These are phyloP conservation scores for Bombyx huttoni DNA, from an alignment of 2,888 invertebrate genomes.

Conservation along the genomic window DNA sequence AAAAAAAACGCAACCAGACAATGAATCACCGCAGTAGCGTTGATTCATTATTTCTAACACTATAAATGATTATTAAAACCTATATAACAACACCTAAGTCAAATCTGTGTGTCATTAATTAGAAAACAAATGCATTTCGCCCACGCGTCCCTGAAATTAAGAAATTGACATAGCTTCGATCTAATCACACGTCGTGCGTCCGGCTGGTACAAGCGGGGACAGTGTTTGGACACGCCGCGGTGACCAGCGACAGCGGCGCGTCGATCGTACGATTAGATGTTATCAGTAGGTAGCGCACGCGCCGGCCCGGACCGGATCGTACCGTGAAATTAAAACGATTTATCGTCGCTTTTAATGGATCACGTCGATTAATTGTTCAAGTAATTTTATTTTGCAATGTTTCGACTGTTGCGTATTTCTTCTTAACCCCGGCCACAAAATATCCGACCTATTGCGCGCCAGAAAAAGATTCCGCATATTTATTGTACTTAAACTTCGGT, in stretches of 20 bases:
- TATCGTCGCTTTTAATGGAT: slow-evolving; percentile 14
- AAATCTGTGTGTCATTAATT: too few relatives aligned
- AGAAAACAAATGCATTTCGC: too few relatives aligned
- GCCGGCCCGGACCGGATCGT: slow-evolving; percentile 37
- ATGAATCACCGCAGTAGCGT: too few relatives aligned
- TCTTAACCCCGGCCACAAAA: too few relatives aligned
- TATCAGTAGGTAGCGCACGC: slow-evolving; percentile 47
- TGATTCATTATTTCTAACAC: too few relatives aligned
- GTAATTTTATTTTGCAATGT: slow-evolving; percentile 1
- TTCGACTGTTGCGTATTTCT: background rate
- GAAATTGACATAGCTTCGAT: background rate
- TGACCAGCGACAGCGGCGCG: slow-evolving; percentile 38
- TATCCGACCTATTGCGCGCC: too few relatives aligned
- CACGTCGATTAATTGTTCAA: slow-evolving; percentile 4
- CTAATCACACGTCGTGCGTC: background rate
- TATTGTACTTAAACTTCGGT: too few relatives aligned
- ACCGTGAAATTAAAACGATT: slow-evolving; percentile 48
- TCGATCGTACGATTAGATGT: slow-evolving; percentile 45
- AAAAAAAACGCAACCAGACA: too few relatives aligned
- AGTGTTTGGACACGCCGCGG: slow-evolving; percentile 50
- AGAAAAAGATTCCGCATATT: too few relatives aligned
- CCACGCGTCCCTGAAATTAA: background rate
- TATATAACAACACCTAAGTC: too few relatives aligned
- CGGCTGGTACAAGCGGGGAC: slow-evolving; percentile 21
- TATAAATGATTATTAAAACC: too few relatives aligned